Evolutionary conservation across 2,797 vertebrate species (phyloP), one percentile per base, ranked within the genome.

Genomic region (Molossus molossus): DNA sequence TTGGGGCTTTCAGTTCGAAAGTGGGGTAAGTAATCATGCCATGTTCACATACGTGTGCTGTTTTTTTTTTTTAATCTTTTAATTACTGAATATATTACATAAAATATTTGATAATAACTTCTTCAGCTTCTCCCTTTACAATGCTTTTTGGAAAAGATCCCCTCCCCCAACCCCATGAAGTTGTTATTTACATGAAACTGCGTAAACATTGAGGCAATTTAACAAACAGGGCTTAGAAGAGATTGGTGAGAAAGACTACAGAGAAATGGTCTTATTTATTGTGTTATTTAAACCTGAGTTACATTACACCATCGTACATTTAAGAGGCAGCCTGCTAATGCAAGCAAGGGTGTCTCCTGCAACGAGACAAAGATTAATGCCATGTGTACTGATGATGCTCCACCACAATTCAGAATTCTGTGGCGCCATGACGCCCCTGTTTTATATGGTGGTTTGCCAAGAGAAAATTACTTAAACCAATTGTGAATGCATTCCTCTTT

Each of bases 381-480:
- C 99, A 99, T 99, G 99, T 99, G 99, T 99, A 98, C 98, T 97
- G 98, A 99, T 98, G 99, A 99, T 98, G 98, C 98, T 98, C 98
- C 98, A 99, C 99, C 99, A 99, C 99, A 99, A 99, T 99, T 98
- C 98, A 99, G 99, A 98, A 99, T 99, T 99, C 99, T 99, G 99
- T 99, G 99, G 99, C 99, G 99, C 99, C 99, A 98, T 99, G 98
- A 99, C 97, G 99, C 99, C 99, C 99, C 98, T 99, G 99, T 98
- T 99, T 98, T 98, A 98, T 98, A 98, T 99, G 95, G 98, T 99
- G 98, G 98, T 99, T 99, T 99, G 99, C 99, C 99, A 99, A 98
- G 98, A 99, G 97, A 99, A 99, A 99, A 98, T 98, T 98, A 99
- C 98, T 99, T 99, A 99, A 99, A 99, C 98, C 98, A 99, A 99